Percentiles rank a stretch among this genome's conserved stretches.
Conservation (phyloP, 2,113 vertebrate genomes). For the Menura novaehollandiae region DNA sequence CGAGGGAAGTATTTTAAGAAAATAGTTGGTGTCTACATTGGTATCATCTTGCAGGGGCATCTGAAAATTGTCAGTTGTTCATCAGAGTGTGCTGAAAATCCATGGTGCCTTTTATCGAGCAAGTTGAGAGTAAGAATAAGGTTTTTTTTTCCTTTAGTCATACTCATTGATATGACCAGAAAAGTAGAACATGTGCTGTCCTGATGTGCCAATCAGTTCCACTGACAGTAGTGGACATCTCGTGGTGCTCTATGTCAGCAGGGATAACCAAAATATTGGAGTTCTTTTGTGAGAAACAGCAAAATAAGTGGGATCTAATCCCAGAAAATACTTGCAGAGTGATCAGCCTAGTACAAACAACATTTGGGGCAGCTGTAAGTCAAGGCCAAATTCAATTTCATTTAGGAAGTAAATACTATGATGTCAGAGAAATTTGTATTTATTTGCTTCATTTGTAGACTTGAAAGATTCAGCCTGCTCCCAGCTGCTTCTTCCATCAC, state of each 20-base stretch:
- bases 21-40: not conserved
- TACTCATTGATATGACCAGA: not conserved
- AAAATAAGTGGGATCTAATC: not conserved
- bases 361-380: not conserved
- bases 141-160: accelerated
- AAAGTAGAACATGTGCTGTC: not conserved
- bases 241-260: not conserved
- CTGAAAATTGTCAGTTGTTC: not conserved
- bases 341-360: not conserved
- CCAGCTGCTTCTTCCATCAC: not conserved
- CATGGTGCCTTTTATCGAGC: not conserved
- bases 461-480: not conserved
- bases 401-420: not conserved
- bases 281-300: not conserved
- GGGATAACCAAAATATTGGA: not conserved
- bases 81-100: not conserved
- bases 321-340: not conserved
- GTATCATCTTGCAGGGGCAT: not conserved
- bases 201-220: not conserved
- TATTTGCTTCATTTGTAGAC: not conserved
- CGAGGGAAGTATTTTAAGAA: not conserved
- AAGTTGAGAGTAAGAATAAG: not conserved
- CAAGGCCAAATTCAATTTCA: not conserved
- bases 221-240: not conserved
- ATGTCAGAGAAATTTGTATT: not conserved